Percentiles rank a stretch among this genome's conserved stretches.
Conservation (phyloP, 64 coral and sea anemone genomes). For the Pocillopora damicornis region DNA sequence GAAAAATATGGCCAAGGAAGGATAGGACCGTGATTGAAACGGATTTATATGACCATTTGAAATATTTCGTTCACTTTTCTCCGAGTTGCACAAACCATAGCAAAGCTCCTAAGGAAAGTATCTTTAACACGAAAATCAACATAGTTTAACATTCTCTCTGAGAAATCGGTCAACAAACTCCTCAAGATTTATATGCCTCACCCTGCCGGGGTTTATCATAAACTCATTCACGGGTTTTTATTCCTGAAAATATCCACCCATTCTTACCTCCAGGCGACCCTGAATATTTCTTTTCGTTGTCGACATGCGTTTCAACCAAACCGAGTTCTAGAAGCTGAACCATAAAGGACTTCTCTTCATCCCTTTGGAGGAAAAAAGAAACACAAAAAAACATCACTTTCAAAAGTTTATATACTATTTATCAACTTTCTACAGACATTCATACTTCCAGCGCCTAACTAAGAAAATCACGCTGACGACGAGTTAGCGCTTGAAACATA, state of each 20-base stretch:
- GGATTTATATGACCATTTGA: too few species aligned
- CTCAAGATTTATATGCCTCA: not conserved
- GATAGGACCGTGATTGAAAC: not conserved
- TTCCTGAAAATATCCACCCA: not conserved
- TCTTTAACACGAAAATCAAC: too few species aligned
- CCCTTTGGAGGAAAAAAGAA: not conserved
- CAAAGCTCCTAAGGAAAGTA: too few species aligned
- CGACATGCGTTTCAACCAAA: constrained; percentile 20
- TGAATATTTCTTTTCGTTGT: not conserved
- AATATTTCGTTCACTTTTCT: too few species aligned
- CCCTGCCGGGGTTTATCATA: not conserved
- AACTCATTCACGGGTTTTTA: not conserved
- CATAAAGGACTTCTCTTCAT: constrained; percentile 35
- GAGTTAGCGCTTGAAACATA: too few species aligned
- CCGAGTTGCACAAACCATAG: too few species aligned
- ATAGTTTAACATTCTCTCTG: too few species aligned
- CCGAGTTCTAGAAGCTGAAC: constrained; percentile 23
- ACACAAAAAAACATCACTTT: not conserved
- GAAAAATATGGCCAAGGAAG: not conserved
- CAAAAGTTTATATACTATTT: too few species aligned
- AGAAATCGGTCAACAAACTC: not conserved
- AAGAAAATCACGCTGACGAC: too few species aligned
- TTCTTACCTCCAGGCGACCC: constrained; percentile 5
- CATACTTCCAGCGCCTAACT: too few species aligned
- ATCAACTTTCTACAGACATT: too few species aligned